Base-by-base conservation (phyloP, 37 sponge, comb jelly and placozoan species). In the Ephydatia muelleri region DNA sequence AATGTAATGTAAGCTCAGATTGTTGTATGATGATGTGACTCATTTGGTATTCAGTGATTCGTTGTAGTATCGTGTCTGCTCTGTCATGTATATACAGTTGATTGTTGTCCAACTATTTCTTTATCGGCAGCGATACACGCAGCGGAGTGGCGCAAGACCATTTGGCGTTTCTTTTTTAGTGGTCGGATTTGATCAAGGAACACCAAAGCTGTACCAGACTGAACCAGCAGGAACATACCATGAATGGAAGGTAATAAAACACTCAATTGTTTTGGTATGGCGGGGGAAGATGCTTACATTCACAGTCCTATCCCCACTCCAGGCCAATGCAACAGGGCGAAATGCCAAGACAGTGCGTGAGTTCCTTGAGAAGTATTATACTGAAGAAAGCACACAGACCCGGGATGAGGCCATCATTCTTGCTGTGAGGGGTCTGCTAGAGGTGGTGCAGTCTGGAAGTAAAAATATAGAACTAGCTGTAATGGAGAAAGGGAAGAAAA, bases 291-390 rank as follows among this genome's bases (percentile, higher is more conserved):
- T 57, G 6, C 57, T 57, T 21, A 43, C 57, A 57, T 57, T 4
- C n/a, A 57, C 11, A 13, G 30, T 72, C 57, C 57, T 57, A 21
- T 14, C 57, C 6, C 19, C n/a, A 25, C 38, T 33, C 23, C 77
- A 96, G 96, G 99, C 99, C 2, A 95, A 95, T 80, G 97, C 91
- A 0, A 91, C 97, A 30, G 99, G 99, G 23, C 84, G 97, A 31
- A 95, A 92, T 84, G 95, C 94, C 27, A 99, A 99, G 71, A 92
- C 97, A 29, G 99, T 99, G n/a, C 90, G 94, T 23, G 99, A 99
- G 80, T 99, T 88, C 68, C 80, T 99, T 43, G 99, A 99, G 88
- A 95, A 96, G 84, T 70, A 99, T 65, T 99, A 99, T 83, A 89
- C 88, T 32, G 94, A 89, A 16, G 97, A 99, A 65, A 85, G 90